Percentiles rank a stretch among this genome's conserved stretches.
phyloP scores from a whole-genome alignment of 2,797 vertebrate genomes.

The Pipistrellus kuhlii region DNA sequence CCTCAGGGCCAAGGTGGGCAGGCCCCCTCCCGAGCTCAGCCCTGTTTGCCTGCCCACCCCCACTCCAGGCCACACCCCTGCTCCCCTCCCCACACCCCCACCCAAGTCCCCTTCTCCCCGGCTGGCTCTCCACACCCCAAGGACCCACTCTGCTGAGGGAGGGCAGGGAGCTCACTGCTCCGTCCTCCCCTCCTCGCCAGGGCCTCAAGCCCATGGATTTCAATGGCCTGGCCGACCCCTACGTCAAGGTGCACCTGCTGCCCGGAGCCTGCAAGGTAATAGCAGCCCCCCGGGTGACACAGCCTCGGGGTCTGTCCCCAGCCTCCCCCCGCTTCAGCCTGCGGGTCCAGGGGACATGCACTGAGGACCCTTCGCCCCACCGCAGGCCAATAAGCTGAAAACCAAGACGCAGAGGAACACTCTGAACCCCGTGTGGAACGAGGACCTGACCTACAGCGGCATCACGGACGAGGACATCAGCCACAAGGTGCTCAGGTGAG shows the following conservation, averaged over 20 bases:
- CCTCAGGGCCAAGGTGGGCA: conserved; percentile 92
- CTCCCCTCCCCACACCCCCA: too few relatives aligned
- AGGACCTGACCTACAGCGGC: conserved; percentile 93
- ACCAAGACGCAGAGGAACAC: conserved; percentile 95
- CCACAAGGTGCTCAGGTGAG: conserved; percentile 94
- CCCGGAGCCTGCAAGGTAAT: conserved; percentile 95
- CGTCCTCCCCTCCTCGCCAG: conserved; percentile 78
- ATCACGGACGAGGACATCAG: conserved; percentile 95
- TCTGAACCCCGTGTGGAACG: conserved; percentile 94
- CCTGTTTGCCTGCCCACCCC: neutral
- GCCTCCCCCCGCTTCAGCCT: neutral
- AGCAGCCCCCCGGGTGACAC: neutral
- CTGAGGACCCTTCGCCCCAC: conserved; percentile 72
- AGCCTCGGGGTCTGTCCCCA: neutral
- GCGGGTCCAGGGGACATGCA: neutral
- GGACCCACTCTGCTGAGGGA: neutral
- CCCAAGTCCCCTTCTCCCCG: neutral
- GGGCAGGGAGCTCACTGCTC: neutral
- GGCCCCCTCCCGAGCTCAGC: neutral
- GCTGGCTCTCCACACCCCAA: neutral
- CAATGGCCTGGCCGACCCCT: conserved; percentile 94
- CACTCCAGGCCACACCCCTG: neutral
- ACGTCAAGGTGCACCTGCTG: conserved; percentile 94
- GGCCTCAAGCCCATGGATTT: conserved; percentile 97
- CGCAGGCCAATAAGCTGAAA: conserved; percentile 95